Evolutionary conservation across 2,888 invertebrate genomes (phyloP).

Genomic region (Synergus laeviventris): DNA sequence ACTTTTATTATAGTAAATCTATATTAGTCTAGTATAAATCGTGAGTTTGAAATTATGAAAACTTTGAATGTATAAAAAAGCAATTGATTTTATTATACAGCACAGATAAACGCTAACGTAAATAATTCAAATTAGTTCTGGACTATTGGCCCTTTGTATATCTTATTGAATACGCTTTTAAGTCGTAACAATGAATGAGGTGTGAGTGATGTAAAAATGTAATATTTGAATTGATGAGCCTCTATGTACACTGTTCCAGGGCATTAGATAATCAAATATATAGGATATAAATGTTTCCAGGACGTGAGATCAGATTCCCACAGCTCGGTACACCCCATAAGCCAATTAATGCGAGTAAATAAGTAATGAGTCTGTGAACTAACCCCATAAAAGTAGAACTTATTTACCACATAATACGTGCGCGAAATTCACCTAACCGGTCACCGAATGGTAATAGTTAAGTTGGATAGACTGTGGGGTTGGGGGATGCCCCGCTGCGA

Average conservation of each 20-base stretch:
- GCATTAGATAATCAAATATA: slow-evolving; percentile 35
- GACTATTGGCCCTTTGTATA: background rate
- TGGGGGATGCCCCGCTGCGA: slow-evolving; percentile 67
- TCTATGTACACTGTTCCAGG: background rate
- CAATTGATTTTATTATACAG: background rate
- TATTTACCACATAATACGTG: slow-evolving; percentile 66
- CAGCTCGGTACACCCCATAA: slow-evolving; percentile 52
- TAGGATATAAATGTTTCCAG: slow-evolving; percentile 17
- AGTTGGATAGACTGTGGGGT: slow-evolving; percentile 57
- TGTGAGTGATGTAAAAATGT: background rate
- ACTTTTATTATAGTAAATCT: too few species aligned
- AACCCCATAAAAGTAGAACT: slow-evolving; percentile 63
- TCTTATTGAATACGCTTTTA: background rate
- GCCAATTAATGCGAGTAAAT: slow-evolving; percentile 73
- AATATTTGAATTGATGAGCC: slow-evolving; percentile 21
- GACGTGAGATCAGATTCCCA: slow-evolving; percentile 53
- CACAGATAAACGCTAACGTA: background rate
- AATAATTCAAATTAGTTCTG: background rate
- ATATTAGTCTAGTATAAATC: too few species aligned
- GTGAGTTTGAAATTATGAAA: background rate
- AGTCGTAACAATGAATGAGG: background rate
- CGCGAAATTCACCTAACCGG: slow-evolving; percentile 54
- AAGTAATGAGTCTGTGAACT: slow-evolving; percentile 65
- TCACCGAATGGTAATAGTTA: slow-evolving; percentile 63
- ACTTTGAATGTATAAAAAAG: background rate